phyloP scores from a whole-genome alignment of 2,888 invertebrate genomes.

The Kryphioiulus occultus region DNA sequence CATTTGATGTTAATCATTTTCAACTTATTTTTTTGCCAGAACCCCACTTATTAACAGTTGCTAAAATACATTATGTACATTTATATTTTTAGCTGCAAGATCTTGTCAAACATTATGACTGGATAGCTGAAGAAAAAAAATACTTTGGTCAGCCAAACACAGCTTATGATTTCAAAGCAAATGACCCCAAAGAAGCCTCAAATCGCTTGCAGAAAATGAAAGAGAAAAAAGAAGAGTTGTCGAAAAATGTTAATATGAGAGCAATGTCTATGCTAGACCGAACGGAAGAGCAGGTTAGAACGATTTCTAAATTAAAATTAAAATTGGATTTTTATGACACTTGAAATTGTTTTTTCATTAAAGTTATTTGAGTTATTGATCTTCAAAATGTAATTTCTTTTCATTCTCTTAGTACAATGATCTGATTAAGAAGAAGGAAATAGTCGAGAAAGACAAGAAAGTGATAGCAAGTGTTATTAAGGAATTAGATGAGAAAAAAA shows the following conservation, averaged over 20 bases:
- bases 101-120: constrained; percentile 63
- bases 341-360: neutral
- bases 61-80: neutral
- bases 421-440: constrained; percentile 73
- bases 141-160: constrained; percentile 77
- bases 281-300: constrained; percentile 79
- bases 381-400: too few species aligned
- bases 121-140: constrained; percentile 79
- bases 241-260: constrained; percentile 77
- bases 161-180: constrained; percentile 73
- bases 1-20: too few species aligned
- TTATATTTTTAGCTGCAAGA: constrained; percentile 10
- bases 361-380: neutral
- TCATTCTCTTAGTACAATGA: constrained; percentile 69
- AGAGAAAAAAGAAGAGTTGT: constrained; percentile 72
- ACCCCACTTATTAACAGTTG: neutral
- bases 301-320: neutral
- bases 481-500: constrained; percentile 91
- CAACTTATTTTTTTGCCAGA: too few species aligned
- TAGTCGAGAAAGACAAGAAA: constrained; percentile 76
- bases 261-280: constrained; percentile 86
- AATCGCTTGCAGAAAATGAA: constrained; percentile 67
- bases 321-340: too few species aligned
- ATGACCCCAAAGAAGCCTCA: constrained; percentile 69
- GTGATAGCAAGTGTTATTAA: constrained; percentile 80